These are phyloP conservation scores for Psittacula echo DNA, from an alignment of 2,797 vertebrate species.

Conservation along the genomic window DNA sequence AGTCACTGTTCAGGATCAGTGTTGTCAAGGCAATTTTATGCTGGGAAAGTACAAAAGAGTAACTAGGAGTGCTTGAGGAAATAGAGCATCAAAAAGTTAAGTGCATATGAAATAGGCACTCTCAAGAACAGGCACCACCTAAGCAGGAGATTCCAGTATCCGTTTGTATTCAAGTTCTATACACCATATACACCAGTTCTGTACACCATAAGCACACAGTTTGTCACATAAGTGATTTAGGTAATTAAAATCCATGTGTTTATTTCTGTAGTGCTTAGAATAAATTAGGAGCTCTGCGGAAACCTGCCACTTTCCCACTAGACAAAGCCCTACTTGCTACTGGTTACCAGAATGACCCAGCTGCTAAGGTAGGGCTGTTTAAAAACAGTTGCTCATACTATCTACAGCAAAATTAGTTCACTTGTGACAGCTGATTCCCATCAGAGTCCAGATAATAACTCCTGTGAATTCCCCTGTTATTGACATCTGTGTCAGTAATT, in stretches of 20 bases:
- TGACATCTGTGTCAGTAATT: background rate
- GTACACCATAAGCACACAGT: background rate
- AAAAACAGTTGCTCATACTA: background rate
- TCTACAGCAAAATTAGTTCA: background rate
- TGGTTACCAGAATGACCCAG: background rate
- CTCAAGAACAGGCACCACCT: background rate
- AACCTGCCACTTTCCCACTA: background rate
- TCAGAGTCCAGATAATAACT: background rate
- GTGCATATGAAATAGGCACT: background rate
- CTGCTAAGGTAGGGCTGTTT: background rate
- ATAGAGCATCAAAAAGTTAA: background rate
- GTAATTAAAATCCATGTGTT: background rate
- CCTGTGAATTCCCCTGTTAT: background rate
- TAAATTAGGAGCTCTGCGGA: background rate
- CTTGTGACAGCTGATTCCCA: background rate
- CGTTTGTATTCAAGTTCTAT: background rate
- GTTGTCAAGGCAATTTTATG: background rate
- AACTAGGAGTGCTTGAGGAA: background rate
- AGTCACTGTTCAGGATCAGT: background rate
- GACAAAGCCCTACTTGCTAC: background rate
- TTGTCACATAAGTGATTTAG: background rate
- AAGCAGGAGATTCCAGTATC: background rate
- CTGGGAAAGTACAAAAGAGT: background rate
- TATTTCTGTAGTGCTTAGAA: background rate
- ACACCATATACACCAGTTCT: too few relatives aligned